Evolutionary conservation across 2,888 invertebrate species (phyloP), one percentile per base, ranked within the genome.

Genomic region (Drosophila mayaguana): DNA sequence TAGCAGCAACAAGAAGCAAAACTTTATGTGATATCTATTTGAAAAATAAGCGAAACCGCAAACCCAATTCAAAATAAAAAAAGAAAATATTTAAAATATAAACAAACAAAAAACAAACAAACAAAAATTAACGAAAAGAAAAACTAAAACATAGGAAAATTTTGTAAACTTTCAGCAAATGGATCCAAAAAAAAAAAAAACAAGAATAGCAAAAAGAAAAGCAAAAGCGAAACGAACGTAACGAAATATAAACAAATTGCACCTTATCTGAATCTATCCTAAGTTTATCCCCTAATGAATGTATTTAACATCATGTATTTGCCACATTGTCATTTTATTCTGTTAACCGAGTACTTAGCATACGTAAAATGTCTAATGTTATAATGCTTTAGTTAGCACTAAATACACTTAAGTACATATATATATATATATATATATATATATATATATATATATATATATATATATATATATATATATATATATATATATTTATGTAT

Each of bases 21-120:
- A 82, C 78, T 77, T 78, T 75, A 80, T 81, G 82, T 80, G 75
- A 87, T 89, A 80, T 80, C 79, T 83, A 82, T 83, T 81, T 76
- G 78, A 90, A 89, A 89, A 84, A 87, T 84, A 83, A 86, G 67
- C 72, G 74, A 81, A 83, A 75, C 51, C 64, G 45, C 55, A 66
- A 62, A 69, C 56, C 54, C 48, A 67, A 71, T 63, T 54, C 56
- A 72, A 66, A 69, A 43, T 28, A 3, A 2, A 5, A 11, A 5
- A 11, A 14, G 28, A 20, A 72, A 22, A 60, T 42, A 61, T 16
- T 3, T 63, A 63, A 48, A 55, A 66, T 28, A 53, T n/a, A 14
- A 25, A 48, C 16, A 38, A 36, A 59, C 14, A 5, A 7, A 18
- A 14, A 34, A 48, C 12, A 36, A 42, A 54, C 14, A 8, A 9